Evolutionary conservation across 1,140 invertebrate genomes (phyloP).

Genomic region (Drosophila carrolli): DNA sequence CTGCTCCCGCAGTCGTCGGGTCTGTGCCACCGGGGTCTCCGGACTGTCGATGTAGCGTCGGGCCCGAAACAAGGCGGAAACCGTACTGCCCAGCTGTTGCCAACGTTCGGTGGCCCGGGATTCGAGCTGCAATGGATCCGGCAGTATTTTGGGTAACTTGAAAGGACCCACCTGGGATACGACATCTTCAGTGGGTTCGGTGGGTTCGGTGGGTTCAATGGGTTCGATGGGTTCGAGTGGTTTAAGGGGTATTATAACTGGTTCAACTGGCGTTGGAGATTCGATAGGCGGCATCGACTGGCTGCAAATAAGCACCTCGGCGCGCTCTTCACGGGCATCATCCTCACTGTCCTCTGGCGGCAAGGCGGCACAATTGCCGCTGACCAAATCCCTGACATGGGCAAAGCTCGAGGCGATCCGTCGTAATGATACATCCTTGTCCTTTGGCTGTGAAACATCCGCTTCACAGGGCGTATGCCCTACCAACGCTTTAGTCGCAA

Average conservation of each 20-base stretch:
- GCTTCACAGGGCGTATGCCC: too few relatives aligned
- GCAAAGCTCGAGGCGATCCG: constrained; percentile 64
- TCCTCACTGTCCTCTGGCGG: constrained; percentile 56
- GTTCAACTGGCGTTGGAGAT: not conserved
- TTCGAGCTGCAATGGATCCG: not conserved
- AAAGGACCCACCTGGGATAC: not conserved
- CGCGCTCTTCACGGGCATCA: constrained; percentile 49
- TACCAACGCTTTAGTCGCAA: too few relatives aligned
- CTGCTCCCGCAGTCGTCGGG: constrained; percentile 52
- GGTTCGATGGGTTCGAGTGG: too few relatives aligned
- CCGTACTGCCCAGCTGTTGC: constrained; percentile 54
- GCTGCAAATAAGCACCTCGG: constrained; percentile 59
- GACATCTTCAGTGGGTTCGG: too few relatives aligned
- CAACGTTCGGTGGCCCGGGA: constrained; percentile 57
- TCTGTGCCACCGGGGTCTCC: constrained; percentile 38
- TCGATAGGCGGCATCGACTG: constrained; percentile 5
- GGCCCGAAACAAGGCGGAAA: constrained; percentile 54
- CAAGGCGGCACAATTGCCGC: constrained; percentile 24
- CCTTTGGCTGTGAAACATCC: not conserved
- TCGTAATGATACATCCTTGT: constrained; percentile 23
- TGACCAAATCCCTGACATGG: constrained; percentile 37
- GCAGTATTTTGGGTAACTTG: not conserved
- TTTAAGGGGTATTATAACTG: too few relatives aligned
- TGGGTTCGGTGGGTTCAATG: too few relatives aligned
- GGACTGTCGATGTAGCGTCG: constrained; percentile 23